Evolutionary conservation across 1,140 invertebrate genomes (phyloP).

Genomic region (Marisa cornuarietis): DNA sequence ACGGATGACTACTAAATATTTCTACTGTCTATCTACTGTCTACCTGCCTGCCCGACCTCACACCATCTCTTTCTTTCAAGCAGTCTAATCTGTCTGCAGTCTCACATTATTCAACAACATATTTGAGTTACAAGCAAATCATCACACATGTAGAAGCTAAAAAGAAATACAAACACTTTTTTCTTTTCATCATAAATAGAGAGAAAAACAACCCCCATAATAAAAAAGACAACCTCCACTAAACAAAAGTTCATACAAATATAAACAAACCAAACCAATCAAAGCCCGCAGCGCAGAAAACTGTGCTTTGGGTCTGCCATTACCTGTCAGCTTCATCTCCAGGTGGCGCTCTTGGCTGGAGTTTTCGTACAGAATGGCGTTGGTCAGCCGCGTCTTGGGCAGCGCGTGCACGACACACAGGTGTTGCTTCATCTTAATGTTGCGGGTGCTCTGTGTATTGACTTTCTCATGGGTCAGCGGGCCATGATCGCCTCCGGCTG

Average conservation of each 20-base stretch:
- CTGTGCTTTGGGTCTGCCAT: conserved; percentile 17
- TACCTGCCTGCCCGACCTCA: too few relatives aligned
- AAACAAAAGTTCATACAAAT: too few relatives aligned
- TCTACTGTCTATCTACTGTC: too few relatives aligned
- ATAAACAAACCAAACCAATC: too few relatives aligned
- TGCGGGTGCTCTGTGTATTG: conserved; percentile 29
- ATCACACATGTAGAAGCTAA: too few relatives aligned
- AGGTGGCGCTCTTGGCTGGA: conserved; percentile 45
- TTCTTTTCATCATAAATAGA: too few relatives aligned
- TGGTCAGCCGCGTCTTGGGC: conserved; percentile 46
- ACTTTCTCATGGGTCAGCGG: conserved; percentile 26
- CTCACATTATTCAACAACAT: too few relatives aligned
- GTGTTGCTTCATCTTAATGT: conserved; percentile 51
- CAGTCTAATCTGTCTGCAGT: too few relatives aligned
- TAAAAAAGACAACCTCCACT: background rate
- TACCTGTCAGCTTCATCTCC: conserved; percentile 33
- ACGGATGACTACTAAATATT: too few relatives aligned
- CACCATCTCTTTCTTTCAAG: too few relatives aligned
- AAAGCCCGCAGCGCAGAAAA: background rate
- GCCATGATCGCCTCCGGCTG: background rate
- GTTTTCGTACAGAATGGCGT: conserved; percentile 49
- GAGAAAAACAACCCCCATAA: background rate
- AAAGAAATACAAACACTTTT: too few relatives aligned
- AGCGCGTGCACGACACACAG: conserved; percentile 46
- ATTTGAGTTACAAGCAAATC: too few relatives aligned